Evolutionary conservation across 2,113 vertebrate genomes (phyloP).

Genomic region (Percopsis transmontana): DNA sequence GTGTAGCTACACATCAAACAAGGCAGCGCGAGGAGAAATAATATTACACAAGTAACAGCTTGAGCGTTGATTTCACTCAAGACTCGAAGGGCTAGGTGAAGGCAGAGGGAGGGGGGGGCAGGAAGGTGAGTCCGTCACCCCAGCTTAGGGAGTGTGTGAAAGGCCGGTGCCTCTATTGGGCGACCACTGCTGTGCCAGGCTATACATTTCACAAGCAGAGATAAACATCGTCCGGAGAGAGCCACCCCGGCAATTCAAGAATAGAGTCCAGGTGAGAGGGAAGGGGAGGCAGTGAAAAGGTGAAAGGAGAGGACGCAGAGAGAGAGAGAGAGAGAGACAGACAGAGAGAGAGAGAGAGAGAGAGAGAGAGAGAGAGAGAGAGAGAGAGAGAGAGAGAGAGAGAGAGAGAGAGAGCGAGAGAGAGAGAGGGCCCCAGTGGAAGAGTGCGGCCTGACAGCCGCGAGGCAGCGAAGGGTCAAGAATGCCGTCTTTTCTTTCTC

Average conservation of each 20-base stretch:
- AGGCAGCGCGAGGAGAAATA: slow-evolving; percentile 1
- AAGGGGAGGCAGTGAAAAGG: slow-evolving; percentile 8
- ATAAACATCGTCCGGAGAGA: slow-evolving; percentile 69
- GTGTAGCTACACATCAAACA: slow-evolving; percentile 16
- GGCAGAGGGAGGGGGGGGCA: slow-evolving; percentile 26
- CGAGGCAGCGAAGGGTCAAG: slow-evolving; percentile 56
- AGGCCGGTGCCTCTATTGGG: slow-evolving; percentile 63
- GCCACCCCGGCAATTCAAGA: slow-evolving; percentile 55
- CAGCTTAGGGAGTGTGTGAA: slow-evolving; percentile 66
- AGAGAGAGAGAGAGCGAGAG: not conserved
- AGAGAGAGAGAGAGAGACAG: slow-evolving; percentile 4
- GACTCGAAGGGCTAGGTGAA: not conserved
- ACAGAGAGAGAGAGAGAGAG: slow-evolving; percentile 40
- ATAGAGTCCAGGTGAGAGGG: slow-evolving; percentile 30
- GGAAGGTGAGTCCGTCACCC: slow-evolving; percentile 55
- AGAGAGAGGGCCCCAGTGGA: not conserved
- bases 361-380: not conserved
- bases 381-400: slow-evolving; percentile 1
- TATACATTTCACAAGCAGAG: slow-evolving; percentile 75
- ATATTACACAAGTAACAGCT: not conserved
- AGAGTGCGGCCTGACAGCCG: slow-evolving; percentile 67
- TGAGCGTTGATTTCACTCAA: slow-evolving; percentile 37
- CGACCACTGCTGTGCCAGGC: slow-evolving; percentile 39
- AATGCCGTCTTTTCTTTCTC: slow-evolving; percentile 68
- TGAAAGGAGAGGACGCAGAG: slow-evolving; percentile 27